Base-by-base conservation (phyloP, 2,888 invertebrate species). In the Pollenia labialis region DNA sequence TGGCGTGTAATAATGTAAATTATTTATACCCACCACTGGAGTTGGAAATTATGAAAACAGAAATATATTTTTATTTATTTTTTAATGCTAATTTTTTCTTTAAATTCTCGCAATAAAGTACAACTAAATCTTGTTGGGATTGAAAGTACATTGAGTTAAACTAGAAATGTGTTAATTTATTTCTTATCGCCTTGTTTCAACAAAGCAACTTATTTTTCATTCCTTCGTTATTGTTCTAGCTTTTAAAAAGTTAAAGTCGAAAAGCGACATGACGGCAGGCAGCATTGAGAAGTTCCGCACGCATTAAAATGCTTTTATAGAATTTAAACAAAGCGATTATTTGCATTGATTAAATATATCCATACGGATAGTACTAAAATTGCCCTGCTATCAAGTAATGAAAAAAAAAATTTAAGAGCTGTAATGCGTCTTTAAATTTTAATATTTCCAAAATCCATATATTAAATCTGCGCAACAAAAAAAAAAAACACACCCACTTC, bases 261-360 rank as follows among this genome's bases (percentile, higher is more conserved):
- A 52, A 32, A 32, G 32, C 32, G 32, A 6, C 32, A 32, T 32
- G 32, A 6, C 6, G 32, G 32, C 32, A 52, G 52, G n/a, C 52
- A 16, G 58, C 58, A 58, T 12, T 32, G 14, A 10, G 32, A 11
- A 23, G 32, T 32, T 58, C 74, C 50, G 50, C 60, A 75, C 48
- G 60, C 32, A 79, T 79, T 68, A 50, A 68, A 68, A 79, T 79
- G 77, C 23, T 58, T 68, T 60, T 77, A 90, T 91, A 89, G 23
- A 23, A 23, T 32, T 32, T 6, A 32, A 32, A 32, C 32, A 32
- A 32, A 32, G 32, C 32, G 4, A 32, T 32, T 32, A 32, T 32
- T 32, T 32, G 32, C 32, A 32, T 32, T 32, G 32, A 32, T 32
- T 32, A 32, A 32, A 32, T 32, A 32, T 32, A 1, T 3, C 32